phyloP scores from a whole-genome alignment of 2,797 vertebrate species.

The Acanthurus leucopareius region DNA sequence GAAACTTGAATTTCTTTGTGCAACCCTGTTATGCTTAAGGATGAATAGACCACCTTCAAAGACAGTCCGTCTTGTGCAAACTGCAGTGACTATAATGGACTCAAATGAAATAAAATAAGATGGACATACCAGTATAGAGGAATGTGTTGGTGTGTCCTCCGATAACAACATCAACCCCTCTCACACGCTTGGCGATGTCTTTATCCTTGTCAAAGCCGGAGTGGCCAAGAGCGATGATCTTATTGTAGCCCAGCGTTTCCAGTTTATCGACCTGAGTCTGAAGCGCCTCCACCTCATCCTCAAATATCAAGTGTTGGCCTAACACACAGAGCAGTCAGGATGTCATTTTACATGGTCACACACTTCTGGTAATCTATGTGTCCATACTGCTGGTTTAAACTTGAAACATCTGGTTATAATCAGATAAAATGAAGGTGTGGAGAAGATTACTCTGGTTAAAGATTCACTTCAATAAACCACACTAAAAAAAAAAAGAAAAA shows the following conservation, averaged over 20 bases:
- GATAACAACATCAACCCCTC: conserved; percentile 91
- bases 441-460: too few species aligned
- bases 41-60: neutral
- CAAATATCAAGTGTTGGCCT: conserved; percentile 89
- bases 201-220: conserved; percentile 91
- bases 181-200: conserved; percentile 90
- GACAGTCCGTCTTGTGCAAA: neutral
- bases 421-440: neutral
- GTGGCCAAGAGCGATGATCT: conserved; percentile 95
- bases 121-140: conserved; percentile 90
- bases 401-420: neutral
- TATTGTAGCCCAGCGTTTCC: conserved; percentile 86
- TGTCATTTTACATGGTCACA: neutral
- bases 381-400: neutral
- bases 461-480: too few species aligned
- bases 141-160: conserved; percentile 96
- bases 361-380: neutral
- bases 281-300: conserved; percentile 89
- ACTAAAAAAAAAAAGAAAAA: too few species aligned
- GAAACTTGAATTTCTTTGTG: too few species aligned
- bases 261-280: conserved; percentile 89
- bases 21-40: too few species aligned
- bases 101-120: neutral
- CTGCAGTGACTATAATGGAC: too few species aligned
- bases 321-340: neutral